Evolutionary conservation across 1,140 invertebrate genomes (phyloP), one percentile per base, ranked within the genome.

Genomic region (Cotesia vestalis): DNA sequence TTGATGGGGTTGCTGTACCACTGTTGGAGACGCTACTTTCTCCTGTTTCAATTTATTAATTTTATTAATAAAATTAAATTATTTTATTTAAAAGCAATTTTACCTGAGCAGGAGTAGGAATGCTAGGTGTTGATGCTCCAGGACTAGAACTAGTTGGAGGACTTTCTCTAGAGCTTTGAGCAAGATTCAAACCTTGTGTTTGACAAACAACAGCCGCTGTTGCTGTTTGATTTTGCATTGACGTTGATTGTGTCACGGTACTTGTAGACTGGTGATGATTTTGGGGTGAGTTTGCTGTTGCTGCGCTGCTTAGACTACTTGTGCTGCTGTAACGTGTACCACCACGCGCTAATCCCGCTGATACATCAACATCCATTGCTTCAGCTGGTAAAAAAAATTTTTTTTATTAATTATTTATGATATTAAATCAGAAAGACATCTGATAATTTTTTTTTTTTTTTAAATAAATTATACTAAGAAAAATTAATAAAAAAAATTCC

Each of bases 311-410:
- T 59, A 86, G 75, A 40, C 83, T 86, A 67, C 85, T 86, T 9
- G 85, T 87, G 71, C 84, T 87, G 66, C 86, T 88, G 71, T 88
- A 88, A 76, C 85, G 82, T 1, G 85, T 85, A 17, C 85, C 86
- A 67, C 83, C 79, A 11, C 84, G 79, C 34, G 84, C 78, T 1
- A 87, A 73, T 51, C 79, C 11, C 5, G 40, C 81, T 51, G 78
- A 78, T n/a, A 81, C 77, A 14, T 87, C 84, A 0, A 87, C 81
- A 53, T 87, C 85, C 80, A 85, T 84, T 6, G 71, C 75, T 73
- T 86, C 85, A 79, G 72, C 73, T 76, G 82, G 75, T 82, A 57
- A 2, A 38, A 35, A 40, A 34, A 17, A 34, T 17, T 17, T 17
- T 17, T 17, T 17, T 17, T 17, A 17, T 17, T 17, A 17, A 17